These are phyloP conservation scores for Ceratitis capitata DNA, from an alignment of 1,140 invertebrate genomes.

Conservation along the genomic window DNA sequence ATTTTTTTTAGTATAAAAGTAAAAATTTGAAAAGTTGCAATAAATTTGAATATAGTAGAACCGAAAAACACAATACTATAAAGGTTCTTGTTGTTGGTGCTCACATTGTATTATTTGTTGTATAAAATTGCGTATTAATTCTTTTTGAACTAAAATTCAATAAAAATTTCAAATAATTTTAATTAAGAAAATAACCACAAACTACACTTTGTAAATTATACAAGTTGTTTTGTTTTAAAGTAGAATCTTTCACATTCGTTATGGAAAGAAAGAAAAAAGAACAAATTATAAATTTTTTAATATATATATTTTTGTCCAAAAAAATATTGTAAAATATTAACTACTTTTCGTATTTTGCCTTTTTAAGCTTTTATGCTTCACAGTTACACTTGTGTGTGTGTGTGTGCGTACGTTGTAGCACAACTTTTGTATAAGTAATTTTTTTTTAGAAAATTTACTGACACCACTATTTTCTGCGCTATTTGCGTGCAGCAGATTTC, in stretches of 20 bases:
- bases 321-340: not conserved
- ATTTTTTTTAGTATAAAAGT: not conserved
- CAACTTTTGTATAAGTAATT: not conserved
- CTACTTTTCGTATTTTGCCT: not conserved
- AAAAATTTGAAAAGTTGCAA: not conserved
- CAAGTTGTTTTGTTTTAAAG: not conserved
- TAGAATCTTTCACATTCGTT: not conserved
- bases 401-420: not conserved
- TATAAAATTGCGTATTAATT: not conserved
- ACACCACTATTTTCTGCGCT: not conserved
- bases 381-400: not conserved
- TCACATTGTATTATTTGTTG: not conserved
- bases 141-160: not conserved
- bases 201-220: not conserved
- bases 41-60: not conserved
- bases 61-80: not conserved
- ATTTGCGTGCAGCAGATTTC: not conserved
- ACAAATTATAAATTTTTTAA: not conserved
- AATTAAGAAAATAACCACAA: not conserved
- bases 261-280: too few species aligned
- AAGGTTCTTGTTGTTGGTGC: conserved; percentile 32
- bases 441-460: not conserved
- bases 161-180: not conserved
- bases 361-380: not conserved
- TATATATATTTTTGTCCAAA: too few species aligned